Evolutionary conservation across 2,797 vertebrate genomes (phyloP).

Genomic region (Neopelma chrysocephalum): DNA sequence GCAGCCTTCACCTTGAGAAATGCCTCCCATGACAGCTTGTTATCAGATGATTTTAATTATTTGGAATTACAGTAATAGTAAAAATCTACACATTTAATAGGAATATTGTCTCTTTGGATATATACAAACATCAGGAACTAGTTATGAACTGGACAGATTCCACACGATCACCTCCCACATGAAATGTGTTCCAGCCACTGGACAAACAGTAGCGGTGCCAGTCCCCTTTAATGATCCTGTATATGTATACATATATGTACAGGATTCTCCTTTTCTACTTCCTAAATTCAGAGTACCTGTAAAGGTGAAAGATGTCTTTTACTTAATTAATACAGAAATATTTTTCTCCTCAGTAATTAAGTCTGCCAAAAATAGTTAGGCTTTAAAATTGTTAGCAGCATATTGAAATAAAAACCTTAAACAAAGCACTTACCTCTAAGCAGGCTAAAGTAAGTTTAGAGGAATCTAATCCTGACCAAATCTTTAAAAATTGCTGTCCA

Average conservation of each 20-base stretch:
- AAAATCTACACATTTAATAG: neutral
- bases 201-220: neutral
- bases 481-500: neutral
- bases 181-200: neutral
- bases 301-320: neutral
- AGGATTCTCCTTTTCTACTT: neutral
- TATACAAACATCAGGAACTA: neutral
- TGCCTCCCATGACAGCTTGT: neutral
- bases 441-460: neutral
- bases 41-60: neutral
- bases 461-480: neutral
- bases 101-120: neutral
- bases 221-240: neutral
- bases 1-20: neutral
- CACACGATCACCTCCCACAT: neutral
- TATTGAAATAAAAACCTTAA: neutral
- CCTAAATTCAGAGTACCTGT: neutral
- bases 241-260: neutral
- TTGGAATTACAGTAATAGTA: neutral
- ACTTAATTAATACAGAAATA: neutral
- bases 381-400: neutral
- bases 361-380: neutral
- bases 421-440: neutral
- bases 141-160: neutral
- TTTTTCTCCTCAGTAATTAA: neutral